Evolutionary conservation across 2,113 vertebrate genomes (phyloP), one percentile per base, ranked within the genome.

Genomic region (Plestiodon gilberti): DNA sequence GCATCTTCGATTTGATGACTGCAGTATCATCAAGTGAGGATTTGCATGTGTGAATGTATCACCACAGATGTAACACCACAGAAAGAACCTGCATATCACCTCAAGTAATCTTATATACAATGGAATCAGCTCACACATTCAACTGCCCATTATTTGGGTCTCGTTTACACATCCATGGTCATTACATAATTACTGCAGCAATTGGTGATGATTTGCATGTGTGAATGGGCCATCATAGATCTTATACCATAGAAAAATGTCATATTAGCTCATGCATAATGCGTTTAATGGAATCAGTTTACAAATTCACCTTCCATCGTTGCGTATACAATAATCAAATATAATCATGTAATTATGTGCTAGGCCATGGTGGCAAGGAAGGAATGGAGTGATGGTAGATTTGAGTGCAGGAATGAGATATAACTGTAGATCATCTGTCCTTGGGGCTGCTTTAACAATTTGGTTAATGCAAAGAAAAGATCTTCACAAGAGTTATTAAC

Each of bases 381-480:
- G 59, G 40, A 59, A 48, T 74, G 28, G 48, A 62, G 1, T 25
- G n/a, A 33, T 43, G 18, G 18, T 33, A 64, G 65, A 64, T 11
- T 67, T 48, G n/a, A 67, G n/a, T 33, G 38, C 15, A 3, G 74
- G 22, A 33, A 76, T 64, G 71, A 48, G 59, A 30, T 74, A 83
- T 11, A 84, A 38, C 38, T 78, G 69, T 75, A 83, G 43, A 43
- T 85, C 65, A 85, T 84, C n/a, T 85, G 74, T 38, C 83, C 62
- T 78, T 64, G 70, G 48, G 65, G 83, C 43, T 78, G 25, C 13
- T n/a, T 78, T 71, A 79, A 48, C 57, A 33, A 78, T 59, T 33
- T 57, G 59, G 25, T 8, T 6, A 30, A 3, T 71, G 33, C 75
- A 78, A 70, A 79, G 65, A 76, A 59, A 79, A 28, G 48, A 70